phyloP scores from a whole-genome alignment of 37 sponge, comb jelly and placozoan species.

The Mnemiopsis leidyi region DNA sequence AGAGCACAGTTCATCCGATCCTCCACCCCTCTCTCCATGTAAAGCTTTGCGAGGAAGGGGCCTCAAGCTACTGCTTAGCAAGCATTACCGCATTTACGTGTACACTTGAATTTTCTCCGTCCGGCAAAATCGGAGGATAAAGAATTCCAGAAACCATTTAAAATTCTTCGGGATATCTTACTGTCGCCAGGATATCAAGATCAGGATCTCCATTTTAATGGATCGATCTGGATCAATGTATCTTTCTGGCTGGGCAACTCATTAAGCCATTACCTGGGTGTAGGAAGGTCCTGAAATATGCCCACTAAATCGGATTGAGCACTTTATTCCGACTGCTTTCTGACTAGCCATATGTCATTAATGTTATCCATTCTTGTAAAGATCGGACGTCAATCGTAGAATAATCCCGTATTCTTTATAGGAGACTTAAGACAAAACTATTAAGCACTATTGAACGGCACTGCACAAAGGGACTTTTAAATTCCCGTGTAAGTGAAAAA shows the following conservation, averaged over 20 bases:
- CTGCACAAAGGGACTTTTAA: not conserved
- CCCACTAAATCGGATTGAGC: not conserved
- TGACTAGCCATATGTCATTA: not conserved
- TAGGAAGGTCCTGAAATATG: not conserved
- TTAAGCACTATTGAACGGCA: not conserved
- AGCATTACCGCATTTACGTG: not conserved
- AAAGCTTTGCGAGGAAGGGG: too few relatives aligned
- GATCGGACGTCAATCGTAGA: not conserved
- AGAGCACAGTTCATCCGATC: too few relatives aligned
- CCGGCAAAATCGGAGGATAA: too few relatives aligned
- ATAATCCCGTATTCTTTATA: not conserved
- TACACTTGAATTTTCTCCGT: not conserved
- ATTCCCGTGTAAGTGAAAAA: conserved; percentile 22
- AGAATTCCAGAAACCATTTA: not conserved
- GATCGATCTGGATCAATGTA: not conserved
- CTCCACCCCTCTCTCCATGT: too few relatives aligned
- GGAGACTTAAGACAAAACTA: not conserved
- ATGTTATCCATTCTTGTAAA: not conserved
- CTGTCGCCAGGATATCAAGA: not conserved
- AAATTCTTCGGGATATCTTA: not conserved
- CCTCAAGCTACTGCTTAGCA: not conserved
- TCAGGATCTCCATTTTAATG: not conserved
- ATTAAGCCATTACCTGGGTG: not conserved
- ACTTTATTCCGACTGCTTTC: not conserved
- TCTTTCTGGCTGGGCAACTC: not conserved